phyloP scores from a whole-genome alignment of 2,113 vertebrate species.

The Maccullochella peelii region DNA sequence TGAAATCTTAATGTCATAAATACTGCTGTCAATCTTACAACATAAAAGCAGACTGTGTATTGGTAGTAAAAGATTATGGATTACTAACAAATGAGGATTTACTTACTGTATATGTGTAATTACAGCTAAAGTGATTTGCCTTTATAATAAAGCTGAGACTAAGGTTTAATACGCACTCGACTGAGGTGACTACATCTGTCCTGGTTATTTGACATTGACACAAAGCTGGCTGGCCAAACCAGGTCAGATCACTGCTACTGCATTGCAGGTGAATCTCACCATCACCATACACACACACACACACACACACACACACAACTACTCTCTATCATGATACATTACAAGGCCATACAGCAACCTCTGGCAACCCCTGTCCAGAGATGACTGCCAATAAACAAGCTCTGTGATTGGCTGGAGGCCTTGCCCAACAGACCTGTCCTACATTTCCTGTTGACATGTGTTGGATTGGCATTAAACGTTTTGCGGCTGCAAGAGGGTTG shows the following conservation, averaged over 20 bases:
- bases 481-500: neutral
- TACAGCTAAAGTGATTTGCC: neutral
- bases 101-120: neutral
- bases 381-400: slow-evolving; percentile 59
- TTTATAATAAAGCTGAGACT: neutral
- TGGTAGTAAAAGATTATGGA: neutral
- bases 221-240: slow-evolving; percentile 36
- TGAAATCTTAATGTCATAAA: neutral
- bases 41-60: neutral
- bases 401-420: slow-evolving; percentile 61
- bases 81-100: neutral
- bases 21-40: neutral
- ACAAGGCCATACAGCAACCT: slow-evolving; percentile 48
- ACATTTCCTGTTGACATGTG: slow-evolving; percentile 62
- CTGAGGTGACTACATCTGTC: slow-evolving; percentile 28
- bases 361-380: slow-evolving; percentile 51
- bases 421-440: slow-evolving; percentile 63
- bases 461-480: slow-evolving; percentile 50
- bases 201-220: slow-evolving; percentile 59
- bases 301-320: slow-evolving; percentile 8
- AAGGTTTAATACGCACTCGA: neutral
- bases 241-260: slow-evolving; percentile 60
- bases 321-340: slow-evolving; percentile 31
- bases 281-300: neutral
- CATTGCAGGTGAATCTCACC: slow-evolving; percentile 64